Evolutionary conservation across 2,888 invertebrate genomes (phyloP).

Genomic region (Anarsia innoxiella): DNA sequence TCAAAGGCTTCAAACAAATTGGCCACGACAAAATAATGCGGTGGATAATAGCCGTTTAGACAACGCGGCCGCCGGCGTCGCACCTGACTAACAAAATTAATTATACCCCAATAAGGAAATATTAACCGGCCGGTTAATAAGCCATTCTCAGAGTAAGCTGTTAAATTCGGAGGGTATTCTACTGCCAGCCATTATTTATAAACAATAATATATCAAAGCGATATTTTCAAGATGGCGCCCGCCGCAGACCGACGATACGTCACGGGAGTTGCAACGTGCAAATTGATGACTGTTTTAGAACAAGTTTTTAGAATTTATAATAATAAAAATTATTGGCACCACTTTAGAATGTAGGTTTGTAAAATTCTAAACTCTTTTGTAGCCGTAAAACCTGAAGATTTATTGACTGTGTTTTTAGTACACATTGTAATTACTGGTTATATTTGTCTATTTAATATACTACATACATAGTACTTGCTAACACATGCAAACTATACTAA

Average conservation of each 20-base stretch:
- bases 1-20: constrained; percentile 71
- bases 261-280: constrained; percentile 28
- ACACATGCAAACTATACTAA: too few species aligned
- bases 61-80: constrained; percentile 50
- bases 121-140: constrained; percentile 74
- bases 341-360: too few species aligned
- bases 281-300: constrained; percentile 16
- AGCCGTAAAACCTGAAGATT: too few species aligned
- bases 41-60: constrained; percentile 60
- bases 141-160: constrained; percentile 68
- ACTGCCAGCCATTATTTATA: constrained; percentile 69
- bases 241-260: constrained; percentile 51
- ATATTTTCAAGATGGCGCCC: constrained; percentile 70
- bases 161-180: constrained; percentile 68
- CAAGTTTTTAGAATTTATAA: background rate
- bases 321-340: too few species aligned
- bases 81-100: constrained; percentile 73
- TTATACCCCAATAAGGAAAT: constrained; percentile 70
- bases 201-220: constrained; percentile 74
- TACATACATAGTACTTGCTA: too few species aligned
- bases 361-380: too few species aligned
- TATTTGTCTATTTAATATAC: too few species aligned
- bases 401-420: too few species aligned
- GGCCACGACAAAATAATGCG: constrained; percentile 66
- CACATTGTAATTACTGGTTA: too few species aligned